Base-by-base conservation (phyloP, 1,140 invertebrate species). In the Aplysia californica region DNA sequence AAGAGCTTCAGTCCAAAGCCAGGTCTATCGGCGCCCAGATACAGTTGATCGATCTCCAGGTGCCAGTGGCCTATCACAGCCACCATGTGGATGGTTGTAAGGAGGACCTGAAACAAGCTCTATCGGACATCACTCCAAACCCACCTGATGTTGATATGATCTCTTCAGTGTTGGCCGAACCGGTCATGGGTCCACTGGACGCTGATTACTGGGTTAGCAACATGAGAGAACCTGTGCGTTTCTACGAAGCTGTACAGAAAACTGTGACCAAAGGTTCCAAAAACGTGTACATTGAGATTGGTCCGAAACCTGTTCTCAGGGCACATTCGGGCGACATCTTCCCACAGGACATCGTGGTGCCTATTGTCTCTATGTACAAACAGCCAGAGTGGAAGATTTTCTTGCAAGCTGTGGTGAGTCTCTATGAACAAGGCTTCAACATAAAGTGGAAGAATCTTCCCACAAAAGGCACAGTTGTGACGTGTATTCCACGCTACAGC, bases 241-340 rank as follows among this genome's bases (percentile, higher is more conserved):
- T 83, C 72, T 56, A 44, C 23, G 36, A 82, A n/a, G 80, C 79
- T 20, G 50, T 85, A 21, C 23, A 59, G 31, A 73, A 76, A 35
- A 73, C 80, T 1, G 36, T 59, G 10, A n/a, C 36, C 1, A 26
- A 33, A 35, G 66, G 69, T 23, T 75, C 74, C 20, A 55, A 78
- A 38, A 80, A 83, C 31, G 74, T 83, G 41, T 81, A 80, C 61
- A 44, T 85, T 41, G 84, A 85, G 71, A 81, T 85, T 31, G 84
- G 84, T 3, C 84, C 83, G 10, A 81, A 74, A 56, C 79, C 84
- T 18, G 80, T 84, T 2, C 38, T 84, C 20, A 58, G 55, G 20
- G 78, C 80, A 2, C 79, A 83, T 58, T 29, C 81, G 0, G 44
- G n/a, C n/a, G 77, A 83, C 55, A 79, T 77, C n/a, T 78, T 84